These are phyloP conservation scores for Pyxicephalus adspersus DNA, from an alignment of 2,113 vertebrate genomes.

Conservation along the genomic window DNA sequence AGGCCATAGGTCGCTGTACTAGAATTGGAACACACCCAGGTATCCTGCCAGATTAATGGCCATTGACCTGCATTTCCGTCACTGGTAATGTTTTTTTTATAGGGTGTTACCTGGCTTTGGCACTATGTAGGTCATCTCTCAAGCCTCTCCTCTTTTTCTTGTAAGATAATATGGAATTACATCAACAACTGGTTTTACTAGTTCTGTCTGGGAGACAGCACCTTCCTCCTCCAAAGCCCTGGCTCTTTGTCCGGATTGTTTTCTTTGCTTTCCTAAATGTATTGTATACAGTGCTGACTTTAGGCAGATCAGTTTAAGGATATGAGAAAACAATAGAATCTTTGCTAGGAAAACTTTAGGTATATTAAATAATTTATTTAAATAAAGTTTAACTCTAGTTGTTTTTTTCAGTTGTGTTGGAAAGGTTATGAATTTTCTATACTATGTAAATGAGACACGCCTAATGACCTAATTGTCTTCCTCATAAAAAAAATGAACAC, in stretches of 20 bases:
- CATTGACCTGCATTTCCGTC: neutral
- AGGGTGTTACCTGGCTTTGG: neutral
- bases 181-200: slow-evolving; percentile 35
- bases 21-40: neutral
- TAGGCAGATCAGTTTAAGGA: neutral
- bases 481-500: too few relatives aligned
- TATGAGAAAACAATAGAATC: too few relatives aligned
- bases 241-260: neutral
- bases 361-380: too few relatives aligned
- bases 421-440: too few relatives aligned
- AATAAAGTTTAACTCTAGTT: too few relatives aligned
- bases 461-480: too few relatives aligned
- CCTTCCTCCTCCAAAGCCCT: neutral
- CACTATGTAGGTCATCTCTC: neutral
- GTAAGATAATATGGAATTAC: neutral
- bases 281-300: neutral
- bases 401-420: too few relatives aligned
- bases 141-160: neutral
- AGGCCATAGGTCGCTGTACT: too few relatives aligned
- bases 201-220: neutral
- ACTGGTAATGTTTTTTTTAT: neutral
- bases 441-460: too few relatives aligned
- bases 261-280: neutral
- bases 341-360: too few relatives aligned
- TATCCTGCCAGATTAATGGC: neutral